Conservation (phyloP, 2,888 invertebrate genomes). For the Machimus rusticus region DNA sequence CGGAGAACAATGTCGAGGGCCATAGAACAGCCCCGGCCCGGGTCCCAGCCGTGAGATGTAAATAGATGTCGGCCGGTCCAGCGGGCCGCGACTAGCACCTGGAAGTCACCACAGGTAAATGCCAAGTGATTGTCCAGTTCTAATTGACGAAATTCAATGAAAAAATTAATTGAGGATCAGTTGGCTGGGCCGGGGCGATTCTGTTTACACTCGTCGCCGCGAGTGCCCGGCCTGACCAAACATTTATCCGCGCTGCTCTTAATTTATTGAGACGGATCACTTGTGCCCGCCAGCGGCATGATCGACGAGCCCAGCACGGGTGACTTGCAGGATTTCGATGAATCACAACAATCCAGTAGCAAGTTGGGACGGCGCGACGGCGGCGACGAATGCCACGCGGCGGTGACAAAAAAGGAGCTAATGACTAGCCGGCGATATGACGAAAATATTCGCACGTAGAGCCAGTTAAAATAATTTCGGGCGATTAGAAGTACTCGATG, state of each 20-base stretch:
- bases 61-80: background rate
- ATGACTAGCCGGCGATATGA: conserved; percentile 19
- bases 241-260: background rate
- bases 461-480: conserved; percentile 42
- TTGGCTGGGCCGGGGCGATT: background rate
- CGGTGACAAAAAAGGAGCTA: conserved; percentile 1
- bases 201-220: background rate
- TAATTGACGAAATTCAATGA: conserved; percentile 6
- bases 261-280: conserved; percentile 9
- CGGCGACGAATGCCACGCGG: background rate
- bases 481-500: conserved; percentile 33
- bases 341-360: conserved; percentile 37
- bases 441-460: conserved; percentile 36
- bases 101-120: background rate
- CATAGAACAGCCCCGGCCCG: background rate
- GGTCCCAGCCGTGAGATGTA: conserved; percentile 5
- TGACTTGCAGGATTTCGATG: conserved; percentile 33
- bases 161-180: conserved; percentile 22
- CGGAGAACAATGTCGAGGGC: conserved; percentile 30
- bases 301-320: conserved; percentile 1
- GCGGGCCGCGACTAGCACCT: background rate
- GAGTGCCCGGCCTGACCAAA: background rate
- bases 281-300: background rate
- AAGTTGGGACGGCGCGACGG: background rate
- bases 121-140: background rate